A percentile compares a stretch with the other conserved stretches of the same genome.
Conservation (phyloP, 2,888 invertebrate genomes). For the Habrosyne pyritoides region DNA sequence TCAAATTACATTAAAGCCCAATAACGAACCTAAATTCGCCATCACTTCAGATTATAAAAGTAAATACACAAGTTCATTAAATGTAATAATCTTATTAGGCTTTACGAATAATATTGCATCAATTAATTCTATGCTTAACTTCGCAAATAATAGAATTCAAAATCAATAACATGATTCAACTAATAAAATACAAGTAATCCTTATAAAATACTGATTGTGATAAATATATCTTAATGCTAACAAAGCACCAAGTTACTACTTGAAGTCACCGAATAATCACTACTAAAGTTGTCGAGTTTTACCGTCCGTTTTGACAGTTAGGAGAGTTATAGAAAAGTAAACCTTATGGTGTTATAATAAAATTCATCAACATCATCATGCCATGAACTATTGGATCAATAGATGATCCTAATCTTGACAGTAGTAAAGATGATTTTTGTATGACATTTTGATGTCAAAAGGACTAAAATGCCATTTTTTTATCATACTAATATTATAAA, state of each 20-base stretch:
- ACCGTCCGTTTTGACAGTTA: too few species aligned
- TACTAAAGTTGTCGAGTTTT: background rate
- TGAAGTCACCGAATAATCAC: background rate
- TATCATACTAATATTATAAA: too few species aligned
- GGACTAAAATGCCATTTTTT: too few species aligned
- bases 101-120: background rate
- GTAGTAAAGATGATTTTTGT: too few species aligned
- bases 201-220: constrained; percentile 33
- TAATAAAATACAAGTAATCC: constrained; percentile 40
- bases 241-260: constrained; percentile 15
- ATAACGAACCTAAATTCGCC: background rate
- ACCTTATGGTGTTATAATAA: too few species aligned
- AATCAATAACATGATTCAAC: constrained; percentile 28
- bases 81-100: constrained; percentile 1
- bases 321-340: too few species aligned
- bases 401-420: too few species aligned
- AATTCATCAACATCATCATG: too few species aligned
- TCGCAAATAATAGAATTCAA: constrained; percentile 15
- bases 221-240: constrained; percentile 28
- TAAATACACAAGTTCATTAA: background rate
- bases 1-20: background rate
- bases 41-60: background rate
- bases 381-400: too few species aligned
- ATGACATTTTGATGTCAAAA: too few species aligned
- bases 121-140: constrained; percentile 9